Evolutionary conservation across 2,888 invertebrate genomes (phyloP).

Genomic region (Hydropsyche betteni): DNA sequence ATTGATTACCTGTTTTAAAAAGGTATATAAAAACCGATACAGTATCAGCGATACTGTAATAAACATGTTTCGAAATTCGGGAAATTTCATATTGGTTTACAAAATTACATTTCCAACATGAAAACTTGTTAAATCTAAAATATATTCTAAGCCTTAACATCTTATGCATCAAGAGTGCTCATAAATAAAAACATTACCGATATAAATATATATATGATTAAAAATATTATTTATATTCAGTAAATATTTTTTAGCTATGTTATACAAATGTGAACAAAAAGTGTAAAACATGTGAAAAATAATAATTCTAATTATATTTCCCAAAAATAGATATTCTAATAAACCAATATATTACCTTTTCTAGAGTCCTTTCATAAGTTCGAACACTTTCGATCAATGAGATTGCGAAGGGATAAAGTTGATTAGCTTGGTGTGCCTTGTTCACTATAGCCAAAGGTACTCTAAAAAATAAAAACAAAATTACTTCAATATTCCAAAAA

Average conservation of each 20-base stretch:
- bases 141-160: too few species aligned
- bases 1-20: too few species aligned
- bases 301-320: neutral
- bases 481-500: neutral
- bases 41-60: too few species aligned
- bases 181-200: too few species aligned
- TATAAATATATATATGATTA: too few species aligned
- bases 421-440: conserved; percentile 98
- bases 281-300: neutral
- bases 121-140: too few species aligned
- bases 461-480: conserved; percentile 62
- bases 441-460: conserved; percentile 98
- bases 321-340: neutral
- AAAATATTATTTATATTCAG: conserved; percentile 51
- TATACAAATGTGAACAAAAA: conserved; percentile 54
- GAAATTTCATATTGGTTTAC: too few species aligned
- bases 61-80: too few species aligned
- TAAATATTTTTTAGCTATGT: conserved; percentile 54
- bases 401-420: conserved; percentile 98
- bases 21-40: too few species aligned
- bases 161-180: too few species aligned
- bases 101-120: too few species aligned
- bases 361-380: conserved; percentile 95
- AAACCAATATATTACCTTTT: conserved; percentile 79
- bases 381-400: conserved; percentile 97